These are phyloP conservation scores for Orussus abietinus DNA, from an alignment of 1,140 invertebrate species.

Conservation along the genomic window DNA sequence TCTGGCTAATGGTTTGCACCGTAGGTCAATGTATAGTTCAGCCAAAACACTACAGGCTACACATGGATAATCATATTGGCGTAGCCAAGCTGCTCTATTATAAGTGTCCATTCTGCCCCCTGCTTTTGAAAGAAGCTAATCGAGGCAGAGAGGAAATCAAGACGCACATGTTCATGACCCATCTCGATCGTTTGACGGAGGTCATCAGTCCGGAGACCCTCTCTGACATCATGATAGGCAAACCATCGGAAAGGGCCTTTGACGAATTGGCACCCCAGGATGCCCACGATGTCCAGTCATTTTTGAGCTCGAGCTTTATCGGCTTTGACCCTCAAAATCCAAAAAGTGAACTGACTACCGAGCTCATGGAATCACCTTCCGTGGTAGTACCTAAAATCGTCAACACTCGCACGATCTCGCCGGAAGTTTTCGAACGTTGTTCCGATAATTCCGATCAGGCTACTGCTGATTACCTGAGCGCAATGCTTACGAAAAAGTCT, in stretches of 20 bases:
- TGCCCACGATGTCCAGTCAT: too few relatives aligned
- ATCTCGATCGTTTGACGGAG: slow-evolving; percentile 19
- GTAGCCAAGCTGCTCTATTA: slow-evolving; percentile 30
- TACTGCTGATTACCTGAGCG: too few relatives aligned
- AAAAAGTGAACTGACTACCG: background rate
- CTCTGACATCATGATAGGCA: too few relatives aligned
- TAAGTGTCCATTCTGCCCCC: slow-evolving; percentile 39
- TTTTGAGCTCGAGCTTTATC: too few relatives aligned
- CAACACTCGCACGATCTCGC: slow-evolving; percentile 31
- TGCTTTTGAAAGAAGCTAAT: slow-evolving; percentile 16
- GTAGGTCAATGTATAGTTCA: slow-evolving; percentile 31
- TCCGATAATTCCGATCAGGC: too few relatives aligned
- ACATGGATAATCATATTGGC: slow-evolving; percentile 33
- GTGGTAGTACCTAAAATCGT: slow-evolving; percentile 34
- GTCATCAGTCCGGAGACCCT: slow-evolving; percentile 26
- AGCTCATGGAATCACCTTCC: background rate
- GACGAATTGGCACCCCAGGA: too few relatives aligned
- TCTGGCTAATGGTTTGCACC: slow-evolving; percentile 32
- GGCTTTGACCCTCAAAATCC: too few relatives aligned
- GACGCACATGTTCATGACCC: slow-evolving; percentile 28
- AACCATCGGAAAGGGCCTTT: too few relatives aligned
- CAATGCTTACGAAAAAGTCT: too few relatives aligned
- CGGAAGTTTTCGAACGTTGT: slow-evolving; percentile 30
- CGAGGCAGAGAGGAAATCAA: slow-evolving; percentile 23
- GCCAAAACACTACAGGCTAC: slow-evolving; percentile 28